phyloP scores from a whole-genome alignment of 2,888 invertebrate genomes.

The Scelioninae gen. 1 region DNA sequence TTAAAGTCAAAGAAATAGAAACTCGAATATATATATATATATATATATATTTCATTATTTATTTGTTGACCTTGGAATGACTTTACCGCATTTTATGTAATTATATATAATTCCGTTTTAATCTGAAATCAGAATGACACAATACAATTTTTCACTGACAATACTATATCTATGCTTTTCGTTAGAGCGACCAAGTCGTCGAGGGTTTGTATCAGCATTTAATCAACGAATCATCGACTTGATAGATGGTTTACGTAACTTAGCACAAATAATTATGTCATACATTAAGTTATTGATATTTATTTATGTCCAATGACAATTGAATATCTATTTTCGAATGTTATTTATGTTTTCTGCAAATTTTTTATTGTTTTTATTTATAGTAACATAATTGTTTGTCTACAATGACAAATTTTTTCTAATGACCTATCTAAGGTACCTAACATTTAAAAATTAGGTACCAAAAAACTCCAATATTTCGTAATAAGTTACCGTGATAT shows the following conservation, averaged over 20 bases:
- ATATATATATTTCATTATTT: background rate
- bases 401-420: background rate
- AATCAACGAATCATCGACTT: no score
- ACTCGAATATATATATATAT: no score
- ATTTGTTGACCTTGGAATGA: background rate
- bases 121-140: background rate
- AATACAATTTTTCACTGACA: background rate
- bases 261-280: no score
- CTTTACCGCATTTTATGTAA: background rate
- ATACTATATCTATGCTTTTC: background rate
- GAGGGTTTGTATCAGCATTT: no score
- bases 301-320: no score
- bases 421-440: background rate
- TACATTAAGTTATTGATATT: no score
- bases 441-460: constrained; percentile 1
- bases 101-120: background rate
- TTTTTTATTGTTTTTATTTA: background rate
- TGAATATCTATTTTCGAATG: no score
- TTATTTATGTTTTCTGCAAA: no score
- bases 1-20: no score
- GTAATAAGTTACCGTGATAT: constrained; percentile 1
- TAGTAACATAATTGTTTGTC: background rate
- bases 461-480: constrained; percentile 16
- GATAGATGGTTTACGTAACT: no score
- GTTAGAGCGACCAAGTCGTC: background rate